Conservation (phyloP, 2,113 vertebrate species). For the Rynchops niger region DNA sequence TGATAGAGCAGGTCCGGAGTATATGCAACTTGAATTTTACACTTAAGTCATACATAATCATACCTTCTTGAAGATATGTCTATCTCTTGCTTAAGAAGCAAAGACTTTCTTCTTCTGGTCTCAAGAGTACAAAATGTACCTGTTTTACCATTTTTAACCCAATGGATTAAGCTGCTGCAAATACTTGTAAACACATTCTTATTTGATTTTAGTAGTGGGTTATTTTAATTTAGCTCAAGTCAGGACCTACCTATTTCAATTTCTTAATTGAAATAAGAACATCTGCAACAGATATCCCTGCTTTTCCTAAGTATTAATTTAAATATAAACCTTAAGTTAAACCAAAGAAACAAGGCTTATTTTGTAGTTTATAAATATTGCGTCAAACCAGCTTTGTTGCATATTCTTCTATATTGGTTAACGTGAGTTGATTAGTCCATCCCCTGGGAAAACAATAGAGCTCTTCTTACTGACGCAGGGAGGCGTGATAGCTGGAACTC, state of each 20-base stretch:
- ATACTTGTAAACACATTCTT: neutral
- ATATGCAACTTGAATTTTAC: neutral
- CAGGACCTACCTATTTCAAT: neutral
- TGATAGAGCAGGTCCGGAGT: neutral
- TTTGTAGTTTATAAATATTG: neutral
- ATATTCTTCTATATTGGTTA: neutral
- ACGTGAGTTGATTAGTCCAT: neutral
- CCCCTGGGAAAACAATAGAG: neutral
- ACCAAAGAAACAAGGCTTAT: neutral
- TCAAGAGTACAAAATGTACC: neutral
- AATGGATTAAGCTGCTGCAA: neutral
- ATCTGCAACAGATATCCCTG: neutral
- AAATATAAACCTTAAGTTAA: neutral
- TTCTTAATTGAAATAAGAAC: neutral
- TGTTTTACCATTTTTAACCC: neutral
- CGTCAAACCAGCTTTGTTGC: neutral
- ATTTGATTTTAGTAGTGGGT: neutral
- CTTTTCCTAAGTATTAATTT: neutral
- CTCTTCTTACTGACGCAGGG: neutral
- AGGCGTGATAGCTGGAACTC: neutral
- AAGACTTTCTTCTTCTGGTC: neutral
- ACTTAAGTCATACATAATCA: neutral
- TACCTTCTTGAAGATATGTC: neutral
- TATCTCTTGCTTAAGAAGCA: neutral
- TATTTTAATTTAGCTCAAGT: neutral